These are phyloP conservation scores for Dyspetes luteomarginatus DNA, from an alignment of 2,888 invertebrate genomes.

Conservation along the genomic window DNA sequence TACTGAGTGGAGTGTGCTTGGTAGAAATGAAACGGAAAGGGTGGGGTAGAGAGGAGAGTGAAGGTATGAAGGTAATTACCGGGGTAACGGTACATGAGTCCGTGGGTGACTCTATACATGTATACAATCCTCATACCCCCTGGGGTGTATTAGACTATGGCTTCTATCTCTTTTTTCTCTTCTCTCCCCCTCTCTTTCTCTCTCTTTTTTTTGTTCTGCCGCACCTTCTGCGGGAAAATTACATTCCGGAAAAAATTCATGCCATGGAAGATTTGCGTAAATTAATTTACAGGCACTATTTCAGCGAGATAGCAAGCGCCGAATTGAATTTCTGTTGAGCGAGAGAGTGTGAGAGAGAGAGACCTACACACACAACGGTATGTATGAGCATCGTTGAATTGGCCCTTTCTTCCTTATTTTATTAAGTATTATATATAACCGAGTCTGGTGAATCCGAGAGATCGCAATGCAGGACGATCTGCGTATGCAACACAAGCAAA, in stretches of 20 bases:
- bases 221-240: conserved; percentile 76
- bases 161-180: conserved; percentile 3
- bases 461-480: too few relatives aligned
- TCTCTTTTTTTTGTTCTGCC: background rate
- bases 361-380: too few relatives aligned
- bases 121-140: background rate
- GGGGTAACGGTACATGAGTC: conserved; percentile 73
- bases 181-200: background rate
- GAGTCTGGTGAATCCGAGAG: background rate
- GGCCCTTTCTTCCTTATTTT: background rate
- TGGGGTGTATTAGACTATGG: conserved; percentile 1
- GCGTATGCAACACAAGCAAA: too few relatives aligned
- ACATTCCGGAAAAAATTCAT: conserved; percentile 77
- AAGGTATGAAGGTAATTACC: conserved; percentile 79
- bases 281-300: conserved; percentile 77
- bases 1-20: conserved; percentile 64
- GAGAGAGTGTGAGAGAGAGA: background rate
- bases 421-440: background rate
- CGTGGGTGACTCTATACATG: conserved; percentile 31
- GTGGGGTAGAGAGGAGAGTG: conserved; percentile 34
- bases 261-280: conserved; percentile 78
- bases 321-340: conserved; percentile 52
- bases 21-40: background rate
- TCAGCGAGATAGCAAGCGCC: conserved; percentile 53
- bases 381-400: background rate